Conservation (phyloP, 2,888 invertebrate species). For the Drosophila diplacantha region DNA sequence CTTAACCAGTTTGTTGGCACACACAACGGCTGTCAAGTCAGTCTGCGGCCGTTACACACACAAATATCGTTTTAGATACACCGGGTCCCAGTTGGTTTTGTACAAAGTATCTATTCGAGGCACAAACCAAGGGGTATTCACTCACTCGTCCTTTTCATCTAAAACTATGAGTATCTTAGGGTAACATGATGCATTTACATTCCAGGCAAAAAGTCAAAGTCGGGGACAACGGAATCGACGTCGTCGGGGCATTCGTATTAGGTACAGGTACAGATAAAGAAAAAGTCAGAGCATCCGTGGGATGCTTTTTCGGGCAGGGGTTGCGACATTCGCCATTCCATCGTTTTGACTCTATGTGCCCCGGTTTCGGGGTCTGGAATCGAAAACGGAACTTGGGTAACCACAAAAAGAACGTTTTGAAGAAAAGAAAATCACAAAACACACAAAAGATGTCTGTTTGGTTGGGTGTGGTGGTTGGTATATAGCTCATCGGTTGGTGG, state of each 20-base stretch:
- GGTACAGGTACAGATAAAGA: constrained; percentile 47
- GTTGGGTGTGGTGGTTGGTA: constrained; percentile 41
- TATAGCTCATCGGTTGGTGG: constrained; percentile 34
- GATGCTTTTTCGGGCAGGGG: constrained; percentile 47
- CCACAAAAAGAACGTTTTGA: constrained; percentile 44
- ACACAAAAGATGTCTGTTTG: constrained; percentile 45
- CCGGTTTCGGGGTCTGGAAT: constrained; percentile 41
- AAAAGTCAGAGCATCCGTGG: constrained; percentile 13
- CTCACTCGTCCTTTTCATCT: constrained; percentile 15
- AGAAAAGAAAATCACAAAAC: constrained; percentile 40
- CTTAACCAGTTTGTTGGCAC: constrained; percentile 9
- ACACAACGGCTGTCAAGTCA: constrained; percentile 57
- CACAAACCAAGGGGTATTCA: constrained; percentile 32
- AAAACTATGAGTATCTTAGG: constrained; percentile 29
- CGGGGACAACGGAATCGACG: constrained; percentile 20
- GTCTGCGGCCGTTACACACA: constrained; percentile 49
- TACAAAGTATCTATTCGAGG: constrained; percentile 27
- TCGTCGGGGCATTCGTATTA: constrained; percentile 51
- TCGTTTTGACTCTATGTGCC: constrained; percentile 56
- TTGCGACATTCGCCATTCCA: constrained; percentile 56
- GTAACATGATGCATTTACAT: constrained; percentile 60
- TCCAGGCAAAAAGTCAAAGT: constrained; percentile 47
- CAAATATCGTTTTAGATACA: constrained; percentile 33
- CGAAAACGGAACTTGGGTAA: constrained; percentile 59
- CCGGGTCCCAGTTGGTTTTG: constrained; percentile 21